Evolutionary conservation across 2,113 vertebrate species (phyloP).

Genomic region (Mungos mungo): DNA sequence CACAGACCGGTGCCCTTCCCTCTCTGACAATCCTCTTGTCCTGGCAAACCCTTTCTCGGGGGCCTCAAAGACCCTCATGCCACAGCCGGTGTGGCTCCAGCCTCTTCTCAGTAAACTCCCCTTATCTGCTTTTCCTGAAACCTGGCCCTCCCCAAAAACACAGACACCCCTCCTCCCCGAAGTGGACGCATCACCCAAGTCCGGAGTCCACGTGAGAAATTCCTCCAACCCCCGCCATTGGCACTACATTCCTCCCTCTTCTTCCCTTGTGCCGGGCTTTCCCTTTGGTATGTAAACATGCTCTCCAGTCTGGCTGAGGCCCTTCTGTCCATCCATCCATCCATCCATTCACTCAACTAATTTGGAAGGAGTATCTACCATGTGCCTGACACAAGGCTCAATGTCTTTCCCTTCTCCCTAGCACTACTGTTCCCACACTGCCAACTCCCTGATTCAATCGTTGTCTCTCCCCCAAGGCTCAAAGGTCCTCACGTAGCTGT

Average conservation of each 20-base stretch:
- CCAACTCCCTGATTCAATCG: neutral
- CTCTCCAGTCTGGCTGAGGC: neutral
- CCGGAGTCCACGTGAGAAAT: too few relatives aligned
- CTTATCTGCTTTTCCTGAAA: neutral
- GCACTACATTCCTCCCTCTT: neutral
- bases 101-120: neutral
- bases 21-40: neutral
- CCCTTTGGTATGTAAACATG: neutral
- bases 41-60: neutral
- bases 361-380: fast-evolving
- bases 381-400: neutral
- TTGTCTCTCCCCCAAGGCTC: neutral
- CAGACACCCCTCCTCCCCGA: too few relatives aligned
- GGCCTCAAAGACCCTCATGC: neutral
- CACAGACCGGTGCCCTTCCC: neutral
- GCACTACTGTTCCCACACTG: neutral
- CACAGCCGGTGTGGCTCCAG: neutral
- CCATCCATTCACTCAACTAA: neutral
- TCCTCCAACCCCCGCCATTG: neutral
- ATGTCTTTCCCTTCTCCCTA: neutral
- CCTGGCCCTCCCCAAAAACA: neutral
- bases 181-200: neutral
- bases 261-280: neutral
- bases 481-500: neutral
- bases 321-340: neutral